These are phyloP conservation scores for Orientallactaga sibirica DNA, from an alignment of 2,797 vertebrate genomes.

Conservation along the genomic window DNA sequence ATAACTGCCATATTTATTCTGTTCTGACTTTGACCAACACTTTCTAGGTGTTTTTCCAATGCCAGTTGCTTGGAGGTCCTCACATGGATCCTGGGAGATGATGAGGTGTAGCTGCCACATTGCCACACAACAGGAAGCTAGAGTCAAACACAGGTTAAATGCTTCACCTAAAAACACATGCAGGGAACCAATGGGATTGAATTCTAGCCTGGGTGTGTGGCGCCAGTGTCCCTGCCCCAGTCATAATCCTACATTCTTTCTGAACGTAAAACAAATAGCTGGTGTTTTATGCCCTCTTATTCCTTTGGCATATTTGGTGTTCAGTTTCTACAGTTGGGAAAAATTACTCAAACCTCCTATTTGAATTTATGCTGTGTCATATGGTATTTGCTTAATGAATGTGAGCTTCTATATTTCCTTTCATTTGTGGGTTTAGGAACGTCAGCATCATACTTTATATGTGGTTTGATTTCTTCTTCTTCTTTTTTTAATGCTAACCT, in stretches of 20 bases:
- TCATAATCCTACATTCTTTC: background rate
- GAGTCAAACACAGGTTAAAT: background rate
- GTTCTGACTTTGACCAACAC: background rate
- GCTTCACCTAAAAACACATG: background rate
- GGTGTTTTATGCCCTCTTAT: background rate
- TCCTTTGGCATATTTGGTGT: constrained; percentile 11
- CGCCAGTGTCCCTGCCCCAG: background rate
- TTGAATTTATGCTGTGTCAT: constrained; percentile 76
- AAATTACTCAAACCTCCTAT: constrained; percentile 65
- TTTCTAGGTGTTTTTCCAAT: background rate
- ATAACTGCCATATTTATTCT: background rate
- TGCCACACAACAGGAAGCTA: background rate
- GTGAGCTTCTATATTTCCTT: constrained; percentile 69
- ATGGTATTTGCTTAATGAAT: constrained; percentile 74
- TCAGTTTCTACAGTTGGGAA: constrained; percentile 67
- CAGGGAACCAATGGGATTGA: background rate
- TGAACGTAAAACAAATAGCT: background rate
- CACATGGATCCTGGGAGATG: background rate
- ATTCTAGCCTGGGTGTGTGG: fast-evolving
- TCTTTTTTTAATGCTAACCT: background rate
- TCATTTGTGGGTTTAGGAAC: constrained; percentile 71
- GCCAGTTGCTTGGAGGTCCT: background rate
- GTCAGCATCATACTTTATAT: constrained; percentile 66
- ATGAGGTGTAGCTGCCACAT: background rate
- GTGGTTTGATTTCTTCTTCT: constrained; percentile 21